Base-by-base conservation (phyloP, 2,797 vertebrate species). In the Paramormyrops hopkinsi region DNA sequence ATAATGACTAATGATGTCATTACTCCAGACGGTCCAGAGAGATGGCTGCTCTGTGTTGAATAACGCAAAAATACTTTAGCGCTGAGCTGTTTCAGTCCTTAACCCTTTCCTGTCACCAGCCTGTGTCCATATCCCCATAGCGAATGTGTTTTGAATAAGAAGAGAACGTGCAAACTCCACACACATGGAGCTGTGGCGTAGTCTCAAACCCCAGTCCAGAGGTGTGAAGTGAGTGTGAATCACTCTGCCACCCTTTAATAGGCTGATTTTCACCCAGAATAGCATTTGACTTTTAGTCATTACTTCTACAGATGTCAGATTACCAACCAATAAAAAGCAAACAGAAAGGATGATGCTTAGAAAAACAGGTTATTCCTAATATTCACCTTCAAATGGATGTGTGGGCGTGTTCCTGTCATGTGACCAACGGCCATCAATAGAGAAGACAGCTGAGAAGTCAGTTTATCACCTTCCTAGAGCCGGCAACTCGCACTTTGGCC, bases 1-100 rank as follows among this genome's bases (percentile, higher is more conserved):
- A 14, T 76, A 88, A 79, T 88, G 65, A 88, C 50, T 48, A 29
- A 54, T 87, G 50, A 76, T 87, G 84, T 87, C 88, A 89, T 86
- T 25, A n/a, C 14, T 73, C 29, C 11, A 50, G 56, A 69, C 48
- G 44, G 25, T 59, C 82, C 88, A 65, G 54, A 12, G 88, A 56
- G 54, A 69, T 37, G 29, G 82, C 83, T 37, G 56, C 59, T 22
- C 46, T 17, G 22, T 59, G 56, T 56, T 62, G 79, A 84, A 84
- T 89, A 50, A 86, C 25, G 17, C 79, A 65, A 51, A 69, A 83
- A 12, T 51, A 53, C 88, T 22, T 53, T 53, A 85, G 54, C 1
- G 4, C 17, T 22, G 44, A 89, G 82, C 11, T 41, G 56, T 50
- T 33, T 8, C 56, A 69, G 83, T 83, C 56, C n/a, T 69, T 62